Base-by-base conservation (phyloP, 1,140 invertebrate genomes). In the Sitophilus oryzae region DNA sequence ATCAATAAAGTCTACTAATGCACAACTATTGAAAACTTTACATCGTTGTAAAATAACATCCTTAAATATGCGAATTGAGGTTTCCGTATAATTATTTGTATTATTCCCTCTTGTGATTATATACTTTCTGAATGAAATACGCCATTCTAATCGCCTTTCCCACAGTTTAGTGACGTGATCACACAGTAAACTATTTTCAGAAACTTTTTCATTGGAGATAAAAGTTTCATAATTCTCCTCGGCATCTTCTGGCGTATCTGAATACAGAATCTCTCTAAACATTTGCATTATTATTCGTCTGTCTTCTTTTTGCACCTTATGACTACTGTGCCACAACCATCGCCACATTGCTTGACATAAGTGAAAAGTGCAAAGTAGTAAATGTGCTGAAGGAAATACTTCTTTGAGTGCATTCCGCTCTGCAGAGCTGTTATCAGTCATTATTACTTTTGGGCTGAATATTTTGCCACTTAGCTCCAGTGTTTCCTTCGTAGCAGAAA, bases 351-450 rank as follows among this genome's bases (percentile, higher is more conserved):
- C 50, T 44, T 52, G 38, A 5, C 9, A 14, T 42, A 52, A n/a
- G 14, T 52, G 50, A 43, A 44, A 52, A 25, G 25, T 51, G 41
- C 36, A 51, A 11, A 51, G 23, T 23, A 51, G 38, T 15, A 51
- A 22, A 23, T n/a, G 14, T 15, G 50, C 21, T 22, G 42, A 23
- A 43, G 38, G 38, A 42, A 52, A 52, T 43, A 42, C 40, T 19
- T 19, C 34, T 43, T 37, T 35, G 2, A 52, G 19, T 1, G 50
- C 50, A 44, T 52, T 52, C 34, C 38, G 42, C 35, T 52, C 37
- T 15, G 38, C 38, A 34, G 38, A 23, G 10, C 14, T 5, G 23
- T 43, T 40, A 14, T 52, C 38, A 15, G 50, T 52, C 22, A 52
- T 34, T 30, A 42, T 21, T 37, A 45, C 30, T 53, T 37, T 14